A percentile compares a stretch with the other conserved stretches of the same genome.
Conservation (phyloP, 2,797 vertebrate genomes). For the Rhinophrynus dorsalis region DNA sequence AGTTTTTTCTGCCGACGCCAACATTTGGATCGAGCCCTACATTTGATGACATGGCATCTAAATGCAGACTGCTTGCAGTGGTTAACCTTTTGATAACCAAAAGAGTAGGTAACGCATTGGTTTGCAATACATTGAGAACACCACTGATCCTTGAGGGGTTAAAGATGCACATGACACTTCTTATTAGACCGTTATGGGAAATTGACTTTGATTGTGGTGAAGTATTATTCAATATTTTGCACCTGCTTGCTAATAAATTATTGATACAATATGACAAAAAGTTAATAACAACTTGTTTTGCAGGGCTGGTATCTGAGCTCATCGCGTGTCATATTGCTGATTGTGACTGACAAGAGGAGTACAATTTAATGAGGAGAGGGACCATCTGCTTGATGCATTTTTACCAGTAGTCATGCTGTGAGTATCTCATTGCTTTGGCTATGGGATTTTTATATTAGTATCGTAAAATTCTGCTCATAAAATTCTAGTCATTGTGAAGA, state of each 20-base stretch:
- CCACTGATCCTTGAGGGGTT: no score
- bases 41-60: no score
- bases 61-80: no score
- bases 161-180: background rate
- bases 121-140: constrained; percentile 4
- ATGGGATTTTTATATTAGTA: background rate
- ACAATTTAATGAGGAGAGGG: background rate
- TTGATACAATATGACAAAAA: constrained; percentile 7
- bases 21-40: no score
- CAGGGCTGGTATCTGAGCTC: background rate
- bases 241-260: constrained; percentile 19
- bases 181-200: constrained; percentile 4
- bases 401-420: constrained; percentile 13
- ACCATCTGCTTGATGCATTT: constrained; percentile 4
- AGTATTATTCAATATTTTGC: constrained; percentile 4
- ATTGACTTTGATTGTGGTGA: background rate
- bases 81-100: no score
- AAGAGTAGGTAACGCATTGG: constrained; percentile 1
- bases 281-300: background rate
- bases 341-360: constrained; percentile 4
- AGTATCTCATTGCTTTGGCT: background rate
- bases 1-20: no score
- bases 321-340: constrained; percentile 11
- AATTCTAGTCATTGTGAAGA: background rate
- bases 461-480: no score